Evolutionary conservation across 2,113 vertebrate species (phyloP).

Genomic region (Sterna hirundo): DNA sequence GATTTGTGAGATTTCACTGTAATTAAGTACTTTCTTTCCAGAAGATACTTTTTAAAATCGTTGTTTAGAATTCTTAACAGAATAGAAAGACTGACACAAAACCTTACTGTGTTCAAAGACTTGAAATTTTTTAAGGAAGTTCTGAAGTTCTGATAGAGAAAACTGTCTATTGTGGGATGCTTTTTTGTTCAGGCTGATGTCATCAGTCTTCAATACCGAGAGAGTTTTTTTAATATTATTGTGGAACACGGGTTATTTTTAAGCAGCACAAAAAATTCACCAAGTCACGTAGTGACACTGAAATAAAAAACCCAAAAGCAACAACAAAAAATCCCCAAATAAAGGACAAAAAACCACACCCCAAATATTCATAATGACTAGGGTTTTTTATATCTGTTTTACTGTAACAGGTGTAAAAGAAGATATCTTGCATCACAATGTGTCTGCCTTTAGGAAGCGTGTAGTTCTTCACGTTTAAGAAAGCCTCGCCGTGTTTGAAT

Average conservation of each 20-base stretch:
- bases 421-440: background rate
- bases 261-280: background rate
- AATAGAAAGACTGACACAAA: background rate
- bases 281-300: background rate
- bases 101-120: background rate
- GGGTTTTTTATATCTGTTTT: background rate
- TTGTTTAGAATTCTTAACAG: background rate
- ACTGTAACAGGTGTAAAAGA: background rate
- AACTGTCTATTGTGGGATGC: background rate
- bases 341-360: background rate
- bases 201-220: background rate
- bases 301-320: background rate
- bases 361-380: background rate
- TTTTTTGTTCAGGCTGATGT: background rate
- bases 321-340: background rate
- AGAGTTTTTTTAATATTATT: background rate
- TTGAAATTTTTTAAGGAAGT: background rate
- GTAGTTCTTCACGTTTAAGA: background rate
- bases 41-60: background rate
- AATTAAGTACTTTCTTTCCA: background rate
- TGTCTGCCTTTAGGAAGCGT: background rate
- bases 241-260: background rate
- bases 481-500: background rate
- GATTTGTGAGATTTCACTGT: background rate
- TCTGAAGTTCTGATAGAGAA: background rate